Evolutionary conservation across 64 coral and sea anemone species (phyloP).

Genomic region (Pocillopora verrucosa): DNA sequence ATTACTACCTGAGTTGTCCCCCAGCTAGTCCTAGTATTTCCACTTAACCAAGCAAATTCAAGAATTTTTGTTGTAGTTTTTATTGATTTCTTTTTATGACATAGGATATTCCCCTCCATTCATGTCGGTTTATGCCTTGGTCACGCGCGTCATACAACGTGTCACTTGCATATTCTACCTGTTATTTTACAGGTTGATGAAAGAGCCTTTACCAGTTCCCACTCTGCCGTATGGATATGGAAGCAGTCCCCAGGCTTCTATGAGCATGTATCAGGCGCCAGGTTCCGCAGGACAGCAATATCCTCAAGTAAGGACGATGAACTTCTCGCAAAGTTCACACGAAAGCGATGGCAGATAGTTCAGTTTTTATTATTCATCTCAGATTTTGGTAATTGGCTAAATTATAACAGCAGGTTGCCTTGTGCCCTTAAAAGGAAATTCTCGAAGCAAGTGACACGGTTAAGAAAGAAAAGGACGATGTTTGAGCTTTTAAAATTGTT

Average conservation of each 20-base stretch:
- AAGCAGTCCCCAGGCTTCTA: slow-evolving; percentile 28
- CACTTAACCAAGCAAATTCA: no score
- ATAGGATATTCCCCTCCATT: no score
- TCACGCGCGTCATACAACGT: no score
- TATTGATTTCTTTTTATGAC: no score
- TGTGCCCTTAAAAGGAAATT: background rate
- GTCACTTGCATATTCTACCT: background rate
- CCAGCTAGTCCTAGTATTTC: no score
- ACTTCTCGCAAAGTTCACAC: background rate
- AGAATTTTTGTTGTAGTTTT: no score
- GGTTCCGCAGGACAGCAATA: slow-evolving; percentile 39
- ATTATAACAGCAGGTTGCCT: no score
- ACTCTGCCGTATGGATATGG: slow-evolving; percentile 59
- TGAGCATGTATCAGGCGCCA: slow-evolving; percentile 49
- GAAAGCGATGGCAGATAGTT: no score
- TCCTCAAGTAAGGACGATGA: slow-evolving; percentile 36
- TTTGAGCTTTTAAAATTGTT: background rate
- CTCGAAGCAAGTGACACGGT: background rate
- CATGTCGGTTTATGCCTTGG: no score
- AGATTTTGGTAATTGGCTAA: no score
- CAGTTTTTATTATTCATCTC: no score
- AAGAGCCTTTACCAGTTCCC: slow-evolving; percentile 82
- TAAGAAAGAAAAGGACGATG: background rate
- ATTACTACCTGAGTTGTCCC: no score
- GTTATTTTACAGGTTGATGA: slow-evolving; percentile 61